A percentile compares a stretch with the other conserved stretches of the same genome.
Evolutionary conservation across 2,113 vertebrate genomes (phyloP).

Genomic region (Loxodonta africana): DNA sequence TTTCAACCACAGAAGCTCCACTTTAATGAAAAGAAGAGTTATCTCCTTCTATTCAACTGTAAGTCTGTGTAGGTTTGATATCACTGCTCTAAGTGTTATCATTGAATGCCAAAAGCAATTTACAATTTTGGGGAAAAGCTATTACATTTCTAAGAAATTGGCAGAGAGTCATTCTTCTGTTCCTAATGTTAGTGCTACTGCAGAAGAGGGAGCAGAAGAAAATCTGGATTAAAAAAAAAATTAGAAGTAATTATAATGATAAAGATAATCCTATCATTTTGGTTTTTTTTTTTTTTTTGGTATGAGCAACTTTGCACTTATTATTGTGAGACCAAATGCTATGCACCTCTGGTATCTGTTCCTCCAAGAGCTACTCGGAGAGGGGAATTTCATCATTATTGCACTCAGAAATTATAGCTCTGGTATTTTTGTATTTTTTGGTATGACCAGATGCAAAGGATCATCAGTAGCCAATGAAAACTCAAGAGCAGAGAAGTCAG

Average conservation of each 20-base stretch:
- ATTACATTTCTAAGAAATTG: slow-evolving; percentile 54
- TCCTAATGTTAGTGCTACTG: slow-evolving; percentile 31
- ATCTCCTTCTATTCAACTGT: not conserved
- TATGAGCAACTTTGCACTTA: not conserved
- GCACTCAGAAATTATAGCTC: not conserved
- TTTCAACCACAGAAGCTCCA: not conserved
- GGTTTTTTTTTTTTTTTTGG: not conserved
- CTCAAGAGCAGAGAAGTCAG: not conserved
- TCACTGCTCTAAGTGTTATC: not conserved
- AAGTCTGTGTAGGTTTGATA: not conserved
- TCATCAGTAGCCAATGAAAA: not conserved
- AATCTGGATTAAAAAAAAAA: slow-evolving; percentile 23
- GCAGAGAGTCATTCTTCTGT: not conserved
- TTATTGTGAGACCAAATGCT: slow-evolving; percentile 50
- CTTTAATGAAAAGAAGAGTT: not conserved
- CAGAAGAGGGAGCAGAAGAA: not conserved
- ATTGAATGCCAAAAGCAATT: slow-evolving; percentile 60
- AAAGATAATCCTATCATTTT: not conserved
- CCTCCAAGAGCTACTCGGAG: not conserved
- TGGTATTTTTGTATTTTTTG: not conserved
- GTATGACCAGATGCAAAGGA: slow-evolving; percentile 32
- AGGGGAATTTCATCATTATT: slow-evolving; percentile 26
- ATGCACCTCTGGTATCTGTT: slow-evolving; percentile 2
- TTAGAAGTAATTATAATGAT: slow-evolving; percentile 1
- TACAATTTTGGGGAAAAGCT: not conserved